phyloP scores from a whole-genome alignment of 2,888 invertebrate species.

The Icerya purchasi region DNA sequence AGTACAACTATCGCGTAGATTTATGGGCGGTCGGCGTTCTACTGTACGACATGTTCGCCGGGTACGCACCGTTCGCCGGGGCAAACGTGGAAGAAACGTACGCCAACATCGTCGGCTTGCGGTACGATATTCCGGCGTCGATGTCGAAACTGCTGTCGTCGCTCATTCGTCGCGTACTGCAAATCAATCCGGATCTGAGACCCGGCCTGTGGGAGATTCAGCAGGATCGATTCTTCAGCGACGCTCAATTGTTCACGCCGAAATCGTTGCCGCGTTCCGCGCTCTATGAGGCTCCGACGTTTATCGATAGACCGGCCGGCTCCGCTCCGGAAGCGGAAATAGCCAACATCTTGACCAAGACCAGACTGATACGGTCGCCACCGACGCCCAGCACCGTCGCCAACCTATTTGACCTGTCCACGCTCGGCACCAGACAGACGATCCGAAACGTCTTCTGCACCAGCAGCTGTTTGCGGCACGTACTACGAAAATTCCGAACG shows the following conservation, averaged over 20 bases:
- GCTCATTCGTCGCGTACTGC: slow-evolving; percentile 2
- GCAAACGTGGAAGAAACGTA: slow-evolving; percentile 6
- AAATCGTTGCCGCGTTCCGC: slow-evolving; percentile 8
- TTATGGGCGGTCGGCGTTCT: slow-evolving; percentile 12
- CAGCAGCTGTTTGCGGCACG: neutral
- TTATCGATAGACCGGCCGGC: slow-evolving; percentile 2
- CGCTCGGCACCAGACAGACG: neutral
- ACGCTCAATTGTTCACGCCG: slow-evolving; percentile 4
- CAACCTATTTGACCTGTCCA: neutral
- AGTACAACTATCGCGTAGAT: slow-evolving; percentile 10
- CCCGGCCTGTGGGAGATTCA: slow-evolving; percentile 2
- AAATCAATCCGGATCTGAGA: slow-evolving; percentile 5
- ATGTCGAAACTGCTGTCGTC: slow-evolving; percentile 3
- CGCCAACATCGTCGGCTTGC: slow-evolving; percentile 4
- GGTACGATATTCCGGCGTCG: slow-evolving; percentile 3
- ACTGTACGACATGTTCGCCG: slow-evolving; percentile 8
- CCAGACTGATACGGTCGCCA: too few species aligned
- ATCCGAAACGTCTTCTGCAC: neutral
- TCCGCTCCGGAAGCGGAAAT: slow-evolving; percentile 2
- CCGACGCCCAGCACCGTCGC: neutral
- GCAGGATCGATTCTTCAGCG: slow-evolving; percentile 4
- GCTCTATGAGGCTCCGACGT: slow-evolving; percentile 8
- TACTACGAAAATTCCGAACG: neutral
- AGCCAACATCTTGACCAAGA: too few species aligned
- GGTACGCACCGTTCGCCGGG: slow-evolving; percentile 8